Conservation (phyloP, 2,113 vertebrate species). For the Neodon shergylaensis region DNA sequence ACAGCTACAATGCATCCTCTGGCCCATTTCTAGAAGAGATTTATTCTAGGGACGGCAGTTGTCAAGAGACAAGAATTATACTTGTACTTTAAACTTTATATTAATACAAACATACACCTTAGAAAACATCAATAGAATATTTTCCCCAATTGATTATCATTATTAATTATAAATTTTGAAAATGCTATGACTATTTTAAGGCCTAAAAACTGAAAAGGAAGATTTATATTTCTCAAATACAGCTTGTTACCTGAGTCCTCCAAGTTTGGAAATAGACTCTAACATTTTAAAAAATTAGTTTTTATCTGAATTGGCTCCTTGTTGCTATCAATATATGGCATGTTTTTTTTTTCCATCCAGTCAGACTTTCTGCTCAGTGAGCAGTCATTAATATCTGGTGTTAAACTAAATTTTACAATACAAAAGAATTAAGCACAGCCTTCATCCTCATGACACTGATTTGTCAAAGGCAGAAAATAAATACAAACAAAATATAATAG, state of each 20-base stretch:
- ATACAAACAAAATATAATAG: background rate
- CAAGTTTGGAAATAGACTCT: background rate
- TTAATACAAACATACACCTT: conserved; percentile 56
- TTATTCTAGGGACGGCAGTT: conserved; percentile 34
- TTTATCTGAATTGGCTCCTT: background rate
- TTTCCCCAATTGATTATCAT: conserved; percentile 54
- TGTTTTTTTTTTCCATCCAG: background rate
- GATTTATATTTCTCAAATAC: conserved; percentile 18
- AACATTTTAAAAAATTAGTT: background rate
- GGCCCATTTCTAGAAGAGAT: conserved; percentile 45
- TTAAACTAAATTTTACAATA: background rate
- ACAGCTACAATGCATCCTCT: background rate
- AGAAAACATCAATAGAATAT: conserved; percentile 60
- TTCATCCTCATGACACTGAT: background rate
- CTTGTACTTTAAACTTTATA: conserved; percentile 62
- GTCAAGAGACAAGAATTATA: conserved; percentile 61
- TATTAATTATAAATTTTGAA: conserved; percentile 63
- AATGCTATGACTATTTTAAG: conserved; percentile 44
- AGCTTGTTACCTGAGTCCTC: background rate
- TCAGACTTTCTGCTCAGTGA: background rate
- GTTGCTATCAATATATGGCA: background rate
- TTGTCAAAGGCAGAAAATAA: background rate
- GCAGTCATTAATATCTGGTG: background rate
- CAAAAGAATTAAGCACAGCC: background rate
- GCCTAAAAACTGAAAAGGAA: conserved; percentile 50